Conservation (phyloP, 1,140 invertebrate genomes). For the Calliopsis andreniformis region DNA sequence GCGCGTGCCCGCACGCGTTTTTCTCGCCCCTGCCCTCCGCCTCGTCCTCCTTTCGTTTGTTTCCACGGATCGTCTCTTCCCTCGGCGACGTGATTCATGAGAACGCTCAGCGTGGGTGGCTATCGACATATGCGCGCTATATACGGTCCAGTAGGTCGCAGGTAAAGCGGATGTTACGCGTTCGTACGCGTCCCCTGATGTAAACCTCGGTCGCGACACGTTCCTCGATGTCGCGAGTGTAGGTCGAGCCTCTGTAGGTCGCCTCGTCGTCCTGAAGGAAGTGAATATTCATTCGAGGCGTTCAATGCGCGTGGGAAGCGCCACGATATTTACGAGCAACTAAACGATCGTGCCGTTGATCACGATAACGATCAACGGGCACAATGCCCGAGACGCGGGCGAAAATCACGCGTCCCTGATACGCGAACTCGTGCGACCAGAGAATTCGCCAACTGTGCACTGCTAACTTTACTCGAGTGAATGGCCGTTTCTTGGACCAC, state of each 20-base stretch:
- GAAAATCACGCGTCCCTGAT: conserved; percentile 27
- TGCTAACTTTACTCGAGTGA: background rate
- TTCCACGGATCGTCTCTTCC: background rate
- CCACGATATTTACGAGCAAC: conserved; percentile 45
- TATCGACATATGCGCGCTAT: conserved; percentile 43
- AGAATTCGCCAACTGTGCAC: background rate
- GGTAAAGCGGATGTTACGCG: conserved; percentile 57
- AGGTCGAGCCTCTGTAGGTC: conserved; percentile 43
- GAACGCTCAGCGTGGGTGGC: conserved; percentile 33
- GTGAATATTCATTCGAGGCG: conserved; percentile 45
- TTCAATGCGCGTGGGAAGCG: conserved; percentile 37
- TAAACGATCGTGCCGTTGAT: conserved; percentile 48
- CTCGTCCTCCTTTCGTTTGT: conserved; percentile 3
- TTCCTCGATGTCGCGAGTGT: conserved; percentile 19
- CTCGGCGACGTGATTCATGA: conserved; percentile 40
- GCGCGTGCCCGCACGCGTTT: background rate
- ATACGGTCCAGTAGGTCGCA: conserved; percentile 47
- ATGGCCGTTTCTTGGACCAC: background rate
- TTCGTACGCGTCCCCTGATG: conserved; percentile 33
- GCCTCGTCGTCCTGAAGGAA: background rate
- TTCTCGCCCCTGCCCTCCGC: background rate
- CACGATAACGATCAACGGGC: conserved; percentile 35
- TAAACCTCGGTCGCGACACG: conserved; percentile 47
- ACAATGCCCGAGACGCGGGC: conserved; percentile 3
- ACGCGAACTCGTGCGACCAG: conserved; percentile 1